phyloP scores from a whole-genome alignment of 2,113 vertebrate species.

The Chrysochloris asiatica region DNA sequence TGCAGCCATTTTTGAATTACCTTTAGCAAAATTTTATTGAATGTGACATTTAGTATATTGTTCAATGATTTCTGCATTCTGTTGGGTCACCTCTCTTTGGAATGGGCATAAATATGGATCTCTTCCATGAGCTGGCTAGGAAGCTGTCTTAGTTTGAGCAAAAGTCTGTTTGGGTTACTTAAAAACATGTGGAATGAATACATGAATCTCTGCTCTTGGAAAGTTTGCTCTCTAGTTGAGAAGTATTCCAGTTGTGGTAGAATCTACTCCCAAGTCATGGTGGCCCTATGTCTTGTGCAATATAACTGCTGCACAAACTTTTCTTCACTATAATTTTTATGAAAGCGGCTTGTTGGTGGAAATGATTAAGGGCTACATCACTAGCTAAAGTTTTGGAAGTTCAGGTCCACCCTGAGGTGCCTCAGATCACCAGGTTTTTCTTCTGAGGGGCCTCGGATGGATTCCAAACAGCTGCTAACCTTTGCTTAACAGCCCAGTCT shows the following conservation, averaged over 20 bases:
- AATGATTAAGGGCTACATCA: neutral
- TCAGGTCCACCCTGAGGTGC: neutral
- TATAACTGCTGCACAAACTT: neutral
- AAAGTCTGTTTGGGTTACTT: neutral
- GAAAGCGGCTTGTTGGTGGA: neutral
- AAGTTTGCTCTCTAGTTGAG: neutral
- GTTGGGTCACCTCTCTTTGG: too few species aligned
- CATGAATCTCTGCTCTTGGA: neutral
- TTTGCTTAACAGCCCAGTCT: neutral
- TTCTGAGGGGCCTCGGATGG: neutral
- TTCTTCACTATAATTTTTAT: neutral
- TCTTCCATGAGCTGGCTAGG: too few species aligned
- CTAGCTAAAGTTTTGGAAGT: neutral
- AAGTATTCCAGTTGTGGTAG: neutral
- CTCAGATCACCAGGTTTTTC: neutral
- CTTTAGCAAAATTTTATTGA: too few species aligned
- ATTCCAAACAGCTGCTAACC: neutral
- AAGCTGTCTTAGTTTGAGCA: neutral
- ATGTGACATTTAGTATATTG: too few species aligned
- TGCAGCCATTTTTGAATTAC: too few species aligned
- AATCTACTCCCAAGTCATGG: neutral
- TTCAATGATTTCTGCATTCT: too few species aligned
- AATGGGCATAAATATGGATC: too few species aligned
- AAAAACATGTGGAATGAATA: neutral
- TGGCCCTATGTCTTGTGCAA: neutral